Evolutionary conservation across 2,888 invertebrate species (phyloP), one percentile per base, ranked within the genome.

Genomic region (Nesidiocoris tenuis): DNA sequence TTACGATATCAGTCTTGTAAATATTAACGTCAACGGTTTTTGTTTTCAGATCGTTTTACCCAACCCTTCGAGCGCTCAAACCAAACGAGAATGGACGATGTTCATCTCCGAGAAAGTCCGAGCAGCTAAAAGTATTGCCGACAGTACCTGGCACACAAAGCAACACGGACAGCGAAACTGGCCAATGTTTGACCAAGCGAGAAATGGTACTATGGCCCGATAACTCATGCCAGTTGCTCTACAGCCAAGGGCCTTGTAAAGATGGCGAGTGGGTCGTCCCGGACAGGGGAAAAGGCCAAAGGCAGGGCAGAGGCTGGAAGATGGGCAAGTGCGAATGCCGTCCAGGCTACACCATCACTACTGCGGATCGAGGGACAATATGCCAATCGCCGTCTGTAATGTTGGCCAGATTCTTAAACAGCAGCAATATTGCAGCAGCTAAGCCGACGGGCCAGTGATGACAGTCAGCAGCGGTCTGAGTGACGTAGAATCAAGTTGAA

Each of bases 161-260:
- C 18, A 24, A 25, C 25, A 12, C n/a, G 39, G 23, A 39, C 5
- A 39, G 12, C 39, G 12, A 12, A 12, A 39, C 39, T 2, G 68
- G 74, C 21, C 64, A 56, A 21, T 81, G 81, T 56, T 79, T 78
- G 0, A 72, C 78, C 19, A 79, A 78, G 64, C 77, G 80, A 2
- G 81, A 80, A 0, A 87, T 89, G 81, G 90, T 90, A 22, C 75
- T 78, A n/a, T 81, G 81, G 0, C 84, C 87, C 2, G 88, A 89
- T 77, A 88, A 88, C 12, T 88, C 88, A n/a, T 94, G 94, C 82
- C 89, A 91, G 82, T 89, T 89, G 80, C 85, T 94, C 18, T 91
- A 93, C 82, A 89, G 90, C 0, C 90, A 90, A 80, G 94, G 93
- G 0, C 93, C 93, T 0, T 94, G 94, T 80, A 84, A 87, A 0